These are phyloP conservation scores for Saturnia pavonia DNA, from an alignment of 2,888 invertebrate species.

Conservation along the genomic window DNA sequence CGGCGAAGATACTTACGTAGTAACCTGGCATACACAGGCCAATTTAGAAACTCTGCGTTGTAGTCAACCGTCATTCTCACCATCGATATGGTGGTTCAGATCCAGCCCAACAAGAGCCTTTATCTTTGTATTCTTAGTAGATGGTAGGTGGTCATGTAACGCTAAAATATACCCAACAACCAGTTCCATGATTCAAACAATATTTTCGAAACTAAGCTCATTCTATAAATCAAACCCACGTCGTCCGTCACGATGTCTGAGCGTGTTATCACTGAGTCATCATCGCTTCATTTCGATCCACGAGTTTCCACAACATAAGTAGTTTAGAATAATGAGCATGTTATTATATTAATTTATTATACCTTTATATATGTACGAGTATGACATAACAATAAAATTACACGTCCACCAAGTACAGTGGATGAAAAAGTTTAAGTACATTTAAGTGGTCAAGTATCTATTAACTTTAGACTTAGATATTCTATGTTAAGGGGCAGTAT, in stretches of 20 bases:
- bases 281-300: background rate
- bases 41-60: too few species aligned
- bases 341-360: background rate
- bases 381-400: constrained; percentile 6
- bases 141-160: too few species aligned
- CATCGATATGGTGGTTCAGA: too few species aligned
- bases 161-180: too few species aligned
- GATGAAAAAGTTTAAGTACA: background rate
- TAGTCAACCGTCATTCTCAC: too few species aligned
- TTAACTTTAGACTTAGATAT: background rate
- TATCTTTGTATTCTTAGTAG: too few species aligned
- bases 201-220: background rate
- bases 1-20: too few species aligned
- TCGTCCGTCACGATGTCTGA: background rate
- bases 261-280: background rate
- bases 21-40: too few species aligned
- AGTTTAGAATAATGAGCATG: background rate
- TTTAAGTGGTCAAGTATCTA: constrained; percentile 1
- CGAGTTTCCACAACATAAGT: background rate
- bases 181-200: too few species aligned
- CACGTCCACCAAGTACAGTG: background rate
- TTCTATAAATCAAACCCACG: background rate
- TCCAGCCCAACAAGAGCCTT: too few species aligned
- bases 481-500: background rate
- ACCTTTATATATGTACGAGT: background rate